These are phyloP conservation scores for Mylabris phalerata DNA, from an alignment of 1,140 invertebrate species.

Conservation along the genomic window DNA sequence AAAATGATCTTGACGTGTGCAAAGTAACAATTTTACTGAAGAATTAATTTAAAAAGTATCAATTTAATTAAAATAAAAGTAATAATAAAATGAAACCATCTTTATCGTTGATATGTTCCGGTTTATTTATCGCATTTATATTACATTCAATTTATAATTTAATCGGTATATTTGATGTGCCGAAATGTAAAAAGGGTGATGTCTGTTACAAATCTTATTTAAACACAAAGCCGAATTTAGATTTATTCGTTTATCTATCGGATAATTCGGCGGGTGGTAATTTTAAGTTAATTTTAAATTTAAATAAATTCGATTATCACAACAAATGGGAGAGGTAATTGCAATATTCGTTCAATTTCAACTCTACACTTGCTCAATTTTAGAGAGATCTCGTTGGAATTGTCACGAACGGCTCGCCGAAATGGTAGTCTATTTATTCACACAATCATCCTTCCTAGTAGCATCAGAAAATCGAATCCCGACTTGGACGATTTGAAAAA, in stretches of 20 bases:
- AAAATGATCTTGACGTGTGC: too few species aligned
- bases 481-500: slow-evolving; percentile 23
- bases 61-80: background rate
- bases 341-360: slow-evolving; percentile 2
- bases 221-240: slow-evolving; percentile 36
- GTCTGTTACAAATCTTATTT: slow-evolving; percentile 37
- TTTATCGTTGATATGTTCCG: slow-evolving; percentile 27
- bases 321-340: slow-evolving; percentile 32
- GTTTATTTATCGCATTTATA: slow-evolving; percentile 32
- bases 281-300: slow-evolving; percentile 25
- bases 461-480: slow-evolving; percentile 12
- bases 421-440: slow-evolving; percentile 37
- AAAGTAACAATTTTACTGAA: too few species aligned
- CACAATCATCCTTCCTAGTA: slow-evolving; percentile 30
- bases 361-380: slow-evolving; percentile 10
- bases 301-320: slow-evolving; percentile 35
- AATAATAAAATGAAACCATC: slow-evolving; percentile 26
- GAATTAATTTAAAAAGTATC: too few species aligned
- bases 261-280: slow-evolving; percentile 33
- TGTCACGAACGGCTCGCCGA: slow-evolving; percentile 27
- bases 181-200: slow-evolving; percentile 30
- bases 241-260: slow-evolving; percentile 33
- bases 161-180: slow-evolving; percentile 32
- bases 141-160: slow-evolving; percentile 36
- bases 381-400: slow-evolving; percentile 28